Percentiles rank a stretch among this genome's conserved stretches.
Conservation (phyloP, 2,113 vertebrate genomes). For the Tretioscincus oriximinensis region DNA sequence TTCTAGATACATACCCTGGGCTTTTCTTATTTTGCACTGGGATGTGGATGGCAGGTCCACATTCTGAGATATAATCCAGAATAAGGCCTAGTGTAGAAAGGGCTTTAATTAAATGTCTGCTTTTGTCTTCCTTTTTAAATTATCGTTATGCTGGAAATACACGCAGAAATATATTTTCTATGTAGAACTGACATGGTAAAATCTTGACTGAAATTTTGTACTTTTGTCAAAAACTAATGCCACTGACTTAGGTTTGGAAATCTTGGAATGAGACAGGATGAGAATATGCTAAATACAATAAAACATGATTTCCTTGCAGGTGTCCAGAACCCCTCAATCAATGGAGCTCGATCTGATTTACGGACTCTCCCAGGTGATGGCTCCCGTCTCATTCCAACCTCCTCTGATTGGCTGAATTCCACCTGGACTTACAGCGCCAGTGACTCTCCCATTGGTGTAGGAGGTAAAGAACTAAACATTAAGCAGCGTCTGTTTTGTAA, state of each 20-base stretch:
- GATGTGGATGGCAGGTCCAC: too few species aligned
- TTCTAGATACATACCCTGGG: too few species aligned
- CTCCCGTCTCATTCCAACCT: constrained; percentile 14
- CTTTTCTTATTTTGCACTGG: too few species aligned
- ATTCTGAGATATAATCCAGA: too few species aligned
- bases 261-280: not conserved
- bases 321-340: constrained; percentile 36
- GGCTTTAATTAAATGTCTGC: too few species aligned
- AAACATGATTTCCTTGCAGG: constrained; percentile 43
- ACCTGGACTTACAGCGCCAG: constrained; percentile 58
- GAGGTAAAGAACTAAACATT: constrained; percentile 46
- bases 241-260: not conserved
- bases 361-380: constrained; percentile 32
- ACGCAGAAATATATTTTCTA: not conserved
- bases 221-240: not conserved
- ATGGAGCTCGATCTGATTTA: not conserved
- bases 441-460: constrained; percentile 23
- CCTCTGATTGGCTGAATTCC: constrained; percentile 38
- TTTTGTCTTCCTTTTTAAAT: too few species aligned
- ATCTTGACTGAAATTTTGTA: not conserved
- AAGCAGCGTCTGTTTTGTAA: not conserved
- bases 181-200: not conserved
- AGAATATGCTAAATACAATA: not conserved
- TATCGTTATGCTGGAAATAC: too few species aligned
- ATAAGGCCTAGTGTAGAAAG: too few species aligned